A percentile compares a stretch with the other conserved stretches of the same genome.
These are phyloP conservation scores for Clinocottus analis DNA, from an alignment of 2,113 vertebrate genomes.

Conservation along the genomic window DNA sequence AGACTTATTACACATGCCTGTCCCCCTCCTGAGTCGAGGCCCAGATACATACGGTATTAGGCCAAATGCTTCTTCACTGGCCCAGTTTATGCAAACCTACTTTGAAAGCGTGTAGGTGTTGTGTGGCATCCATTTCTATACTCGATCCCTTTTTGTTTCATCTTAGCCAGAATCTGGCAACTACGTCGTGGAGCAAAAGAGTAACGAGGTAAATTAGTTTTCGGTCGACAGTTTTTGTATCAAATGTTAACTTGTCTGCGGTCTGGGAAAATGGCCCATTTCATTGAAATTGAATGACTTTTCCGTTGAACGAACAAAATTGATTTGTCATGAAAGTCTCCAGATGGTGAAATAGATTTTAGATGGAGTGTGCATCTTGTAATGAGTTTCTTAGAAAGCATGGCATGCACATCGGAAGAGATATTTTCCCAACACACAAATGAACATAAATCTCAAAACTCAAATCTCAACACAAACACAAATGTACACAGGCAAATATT, in stretches of 20 bases:
- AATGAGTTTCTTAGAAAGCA: slow-evolving; percentile 53
- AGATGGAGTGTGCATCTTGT: slow-evolving; percentile 49
- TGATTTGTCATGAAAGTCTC: slow-evolving; percentile 51
- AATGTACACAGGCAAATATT: slow-evolving; percentile 3
- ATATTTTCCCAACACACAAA: slow-evolving; percentile 37
- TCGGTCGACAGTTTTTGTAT: background rate
- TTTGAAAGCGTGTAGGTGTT: slow-evolving; percentile 38
- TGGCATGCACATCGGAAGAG: slow-evolving; percentile 12
- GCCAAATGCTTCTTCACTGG: slow-evolving; percentile 63
- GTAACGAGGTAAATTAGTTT: background rate
- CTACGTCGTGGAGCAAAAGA: background rate
- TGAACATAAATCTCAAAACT: slow-evolving; percentile 31
- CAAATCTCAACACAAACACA: slow-evolving; percentile 38
- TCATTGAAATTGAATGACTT: slow-evolving; percentile 11
- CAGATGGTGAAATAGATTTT: slow-evolving; percentile 58
- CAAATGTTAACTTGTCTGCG: background rate
- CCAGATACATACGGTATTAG: slow-evolving; percentile 72
- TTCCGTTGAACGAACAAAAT: slow-evolving; percentile 32
- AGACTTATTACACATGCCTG: slow-evolving; percentile 61
- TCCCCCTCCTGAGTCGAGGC: slow-evolving; percentile 69
- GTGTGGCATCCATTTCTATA: slow-evolving; percentile 27
- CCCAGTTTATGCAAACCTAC: slow-evolving; percentile 53
- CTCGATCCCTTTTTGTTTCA: slow-evolving; percentile 4
- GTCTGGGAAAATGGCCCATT: background rate
- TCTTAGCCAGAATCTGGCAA: slow-evolving; percentile 1